phyloP scores from a whole-genome alignment of 2,797 vertebrate genomes.

The Hippocampus kuda region DNA sequence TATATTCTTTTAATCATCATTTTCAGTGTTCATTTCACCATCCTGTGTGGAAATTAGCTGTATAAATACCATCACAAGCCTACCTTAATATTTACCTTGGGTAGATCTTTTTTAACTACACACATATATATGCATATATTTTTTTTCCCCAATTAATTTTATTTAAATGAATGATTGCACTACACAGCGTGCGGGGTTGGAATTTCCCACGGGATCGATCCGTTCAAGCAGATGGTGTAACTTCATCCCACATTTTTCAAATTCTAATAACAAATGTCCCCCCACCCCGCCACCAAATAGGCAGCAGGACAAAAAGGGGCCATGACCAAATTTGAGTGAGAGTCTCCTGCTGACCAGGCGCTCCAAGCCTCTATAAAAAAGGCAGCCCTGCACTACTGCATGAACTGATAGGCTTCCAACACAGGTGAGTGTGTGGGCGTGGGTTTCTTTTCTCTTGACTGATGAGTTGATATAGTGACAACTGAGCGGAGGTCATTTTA shows the following conservation, averaged over 20 bases:
- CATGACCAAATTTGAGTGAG: conserved; percentile 38
- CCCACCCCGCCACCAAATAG: conserved; percentile 13
- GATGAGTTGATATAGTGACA: neutral
- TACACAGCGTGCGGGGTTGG: neutral
- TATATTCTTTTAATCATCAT: neutral
- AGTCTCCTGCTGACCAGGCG: conserved; percentile 26
- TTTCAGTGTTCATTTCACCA: neutral
- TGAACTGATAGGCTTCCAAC: conserved; percentile 28
- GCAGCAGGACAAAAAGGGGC: conserved; percentile 18
- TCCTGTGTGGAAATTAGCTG: neutral
- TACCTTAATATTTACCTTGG: neutral
- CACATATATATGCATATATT: neutral
- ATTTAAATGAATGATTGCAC: neutral
- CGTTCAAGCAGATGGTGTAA: neutral
- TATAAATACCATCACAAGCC: neutral
- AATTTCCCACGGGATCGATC: neutral
- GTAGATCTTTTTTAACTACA: too few species aligned
- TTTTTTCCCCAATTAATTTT: neutral
- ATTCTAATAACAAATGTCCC: conserved; percentile 1
- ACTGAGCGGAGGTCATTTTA: neutral
- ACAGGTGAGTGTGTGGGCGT: conserved; percentile 29
- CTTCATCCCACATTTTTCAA: neutral
- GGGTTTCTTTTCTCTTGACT: neutral
- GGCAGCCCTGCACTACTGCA: conserved; percentile 7
- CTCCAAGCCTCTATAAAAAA: conserved; percentile 37